Conservation (phyloP, 2,888 invertebrate genomes). For the Salpingus planirostris region DNA sequence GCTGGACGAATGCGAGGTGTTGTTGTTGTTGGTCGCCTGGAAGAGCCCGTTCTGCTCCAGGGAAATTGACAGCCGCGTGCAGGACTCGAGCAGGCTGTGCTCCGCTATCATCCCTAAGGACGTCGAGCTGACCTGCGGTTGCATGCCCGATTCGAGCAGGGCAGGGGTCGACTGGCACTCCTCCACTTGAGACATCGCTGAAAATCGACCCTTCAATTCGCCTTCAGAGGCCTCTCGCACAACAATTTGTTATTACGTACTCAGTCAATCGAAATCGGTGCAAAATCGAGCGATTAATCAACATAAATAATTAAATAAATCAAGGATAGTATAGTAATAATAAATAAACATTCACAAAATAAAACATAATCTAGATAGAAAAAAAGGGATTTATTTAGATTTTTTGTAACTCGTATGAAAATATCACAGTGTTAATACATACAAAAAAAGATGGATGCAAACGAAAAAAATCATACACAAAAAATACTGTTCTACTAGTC, state of each 20-base stretch:
- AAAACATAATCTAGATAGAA: conserved; percentile 26
- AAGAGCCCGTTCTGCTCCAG: conserved; percentile 74
- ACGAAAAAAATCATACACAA: conserved; percentile 3
- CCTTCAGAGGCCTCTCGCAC: neutral
- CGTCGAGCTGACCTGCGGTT: conserved; percentile 49
- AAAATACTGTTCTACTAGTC: conserved; percentile 15
- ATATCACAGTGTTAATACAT: conserved; percentile 32
- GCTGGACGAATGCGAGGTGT: conserved; percentile 64
- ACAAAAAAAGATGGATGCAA: conserved; percentile 8
- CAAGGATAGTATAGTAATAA: conserved; percentile 1
- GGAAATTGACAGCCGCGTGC: conserved; percentile 78
- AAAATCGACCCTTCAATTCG: conserved; percentile 23
- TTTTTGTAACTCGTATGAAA: conserved; percentile 20
- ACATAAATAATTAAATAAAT: neutral
- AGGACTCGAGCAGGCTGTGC: conserved; percentile 76
- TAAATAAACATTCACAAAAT: conserved; percentile 17
- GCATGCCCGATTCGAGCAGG: conserved; percentile 57
- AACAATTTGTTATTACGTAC: no score
- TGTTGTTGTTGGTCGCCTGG: conserved; percentile 47
- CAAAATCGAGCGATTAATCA: conserved; percentile 3
- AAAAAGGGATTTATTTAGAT: conserved; percentile 32
- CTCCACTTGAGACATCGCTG: conserved; percentile 74
- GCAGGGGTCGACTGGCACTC: conserved; percentile 87
- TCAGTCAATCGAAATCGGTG: no score
- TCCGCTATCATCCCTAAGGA: conserved; percentile 78